Percentiles rank a stretch among this genome's conserved stretches.
These are phyloP conservation scores for Epinephelus coioides DNA, from an alignment of 2,797 vertebrate genomes.

Conservation along the genomic window DNA sequence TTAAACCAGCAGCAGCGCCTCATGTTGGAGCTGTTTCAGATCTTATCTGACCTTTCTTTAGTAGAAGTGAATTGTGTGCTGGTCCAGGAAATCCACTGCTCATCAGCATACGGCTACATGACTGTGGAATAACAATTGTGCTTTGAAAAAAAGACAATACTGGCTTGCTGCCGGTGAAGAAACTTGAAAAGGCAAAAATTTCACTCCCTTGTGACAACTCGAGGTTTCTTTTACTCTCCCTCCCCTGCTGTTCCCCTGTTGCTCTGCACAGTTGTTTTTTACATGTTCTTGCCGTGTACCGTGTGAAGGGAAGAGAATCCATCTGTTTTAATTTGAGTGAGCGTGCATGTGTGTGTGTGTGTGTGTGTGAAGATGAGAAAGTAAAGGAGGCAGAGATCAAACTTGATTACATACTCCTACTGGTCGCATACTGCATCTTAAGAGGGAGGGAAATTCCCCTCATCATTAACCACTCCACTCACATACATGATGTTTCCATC, in stretches of 20 bases:
- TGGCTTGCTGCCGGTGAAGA: conserved; percentile 2
- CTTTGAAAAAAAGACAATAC: background rate
- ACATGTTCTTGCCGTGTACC: background rate
- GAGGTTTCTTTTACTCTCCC: background rate
- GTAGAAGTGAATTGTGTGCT: conserved; percentile 11
- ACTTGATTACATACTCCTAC: conserved; percentile 42
- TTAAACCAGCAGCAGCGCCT: conserved; percentile 33
- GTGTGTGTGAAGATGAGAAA: conserved; percentile 34
- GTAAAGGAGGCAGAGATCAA: conserved; percentile 30
- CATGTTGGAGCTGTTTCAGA: conserved; percentile 20
- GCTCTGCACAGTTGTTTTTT: background rate
- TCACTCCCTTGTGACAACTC: conserved; percentile 12
- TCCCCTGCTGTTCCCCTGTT: background rate
- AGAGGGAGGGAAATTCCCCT: conserved; percentile 5
- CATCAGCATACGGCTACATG: conserved; percentile 2
- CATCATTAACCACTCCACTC: conserved; percentile 25
- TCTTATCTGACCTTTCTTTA: conserved; percentile 28
- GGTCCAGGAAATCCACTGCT: conserved; percentile 33
- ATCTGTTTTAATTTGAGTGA: conserved; percentile 43
- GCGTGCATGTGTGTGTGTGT: conserved; percentile 10
- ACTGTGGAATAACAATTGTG: background rate
- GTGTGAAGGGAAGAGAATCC: conserved; percentile 11
- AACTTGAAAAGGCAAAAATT: conserved; percentile 1
- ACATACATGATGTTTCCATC: conserved; percentile 8
- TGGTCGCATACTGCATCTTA: conserved; percentile 7